Conservation (phyloP, 2,888 invertebrate genomes). For the Erpobdella octoculata region DNA sequence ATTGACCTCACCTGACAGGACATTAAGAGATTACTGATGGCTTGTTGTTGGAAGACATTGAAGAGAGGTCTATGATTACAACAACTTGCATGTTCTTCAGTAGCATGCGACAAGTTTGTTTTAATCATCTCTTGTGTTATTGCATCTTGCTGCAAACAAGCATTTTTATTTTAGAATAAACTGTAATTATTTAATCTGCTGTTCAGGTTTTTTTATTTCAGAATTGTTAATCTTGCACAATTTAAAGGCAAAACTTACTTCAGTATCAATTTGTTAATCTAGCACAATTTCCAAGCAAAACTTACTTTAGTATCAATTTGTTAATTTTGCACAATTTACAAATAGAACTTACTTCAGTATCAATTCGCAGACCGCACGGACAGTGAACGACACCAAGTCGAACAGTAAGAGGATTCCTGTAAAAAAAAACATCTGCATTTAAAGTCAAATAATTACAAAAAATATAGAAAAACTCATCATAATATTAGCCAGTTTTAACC, state of each 20-base stretch:
- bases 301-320: not conserved
- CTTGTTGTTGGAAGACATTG: constrained; percentile 12
- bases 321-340: not conserved
- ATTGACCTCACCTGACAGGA: constrained; percentile 21
- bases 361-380: constrained; percentile 12
- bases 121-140: constrained; percentile 2
- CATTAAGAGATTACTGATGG: constrained; percentile 13
- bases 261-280: not conserved
- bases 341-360: not conserved
- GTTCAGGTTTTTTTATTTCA: too few relatives aligned
- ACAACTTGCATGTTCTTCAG: constrained; percentile 2
- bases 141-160: constrained; percentile 5
- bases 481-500: too few relatives aligned
- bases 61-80: constrained; percentile 13
- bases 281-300: too few relatives aligned
- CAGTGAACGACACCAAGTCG: not conserved
- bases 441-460: not conserved
- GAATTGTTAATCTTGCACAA: too few relatives aligned
- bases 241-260: not conserved
- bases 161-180: not conserved
- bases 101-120: not conserved
- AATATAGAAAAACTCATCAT: too few relatives aligned
- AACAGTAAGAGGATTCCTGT: constrained; percentile 6
- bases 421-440: not conserved
- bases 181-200: too few relatives aligned